A percentile compares a stretch with the other conserved stretches of the same genome.
Conservation (phyloP, 2,888 invertebrate species). For the Geotrupes spiniger region DNA sequence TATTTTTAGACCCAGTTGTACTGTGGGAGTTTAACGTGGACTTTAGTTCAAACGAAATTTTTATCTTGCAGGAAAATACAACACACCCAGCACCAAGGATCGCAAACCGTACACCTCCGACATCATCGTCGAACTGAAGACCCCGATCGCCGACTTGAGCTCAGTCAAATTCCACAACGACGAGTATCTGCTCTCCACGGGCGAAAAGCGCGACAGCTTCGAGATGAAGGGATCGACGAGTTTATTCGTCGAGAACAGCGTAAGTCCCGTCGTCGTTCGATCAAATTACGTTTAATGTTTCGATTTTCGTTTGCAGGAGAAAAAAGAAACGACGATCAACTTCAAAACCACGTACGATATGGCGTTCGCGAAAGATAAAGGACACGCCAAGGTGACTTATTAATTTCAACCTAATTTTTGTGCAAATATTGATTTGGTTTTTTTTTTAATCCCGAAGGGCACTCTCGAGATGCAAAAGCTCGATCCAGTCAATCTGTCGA, state of each 20-base stretch:
- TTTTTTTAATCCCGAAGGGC: constrained; percentile 38
- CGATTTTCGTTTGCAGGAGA: constrained; percentile 7
- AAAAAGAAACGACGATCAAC: no score
- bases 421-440: background rate
- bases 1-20: no score
- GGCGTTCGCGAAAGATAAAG: constrained; percentile 27
- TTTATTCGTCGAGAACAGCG: constrained; percentile 35
- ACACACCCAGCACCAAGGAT: constrained; percentile 9
- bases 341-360: no score
- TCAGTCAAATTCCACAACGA: constrained; percentile 53
- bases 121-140: constrained; percentile 50
- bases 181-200: constrained; percentile 36
- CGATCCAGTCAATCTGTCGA: constrained; percentile 47
- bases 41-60: no score
- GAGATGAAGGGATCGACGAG: constrained; percentile 32
- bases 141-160: constrained; percentile 60
- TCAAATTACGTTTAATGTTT: background rate
- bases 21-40: no score
- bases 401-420: background rate
- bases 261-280: constrained; percentile 15
- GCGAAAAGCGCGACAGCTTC: constrained; percentile 33
- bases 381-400: constrained; percentile 54
- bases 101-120: constrained; percentile 52
- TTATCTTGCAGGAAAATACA: no score
- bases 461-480: constrained; percentile 47